A percentile compares a stretch with the other conserved stretches of the same genome.
phyloP scores from a whole-genome alignment of 2,797 vertebrate genomes.

The Phataginus tetradactyla region DNA sequence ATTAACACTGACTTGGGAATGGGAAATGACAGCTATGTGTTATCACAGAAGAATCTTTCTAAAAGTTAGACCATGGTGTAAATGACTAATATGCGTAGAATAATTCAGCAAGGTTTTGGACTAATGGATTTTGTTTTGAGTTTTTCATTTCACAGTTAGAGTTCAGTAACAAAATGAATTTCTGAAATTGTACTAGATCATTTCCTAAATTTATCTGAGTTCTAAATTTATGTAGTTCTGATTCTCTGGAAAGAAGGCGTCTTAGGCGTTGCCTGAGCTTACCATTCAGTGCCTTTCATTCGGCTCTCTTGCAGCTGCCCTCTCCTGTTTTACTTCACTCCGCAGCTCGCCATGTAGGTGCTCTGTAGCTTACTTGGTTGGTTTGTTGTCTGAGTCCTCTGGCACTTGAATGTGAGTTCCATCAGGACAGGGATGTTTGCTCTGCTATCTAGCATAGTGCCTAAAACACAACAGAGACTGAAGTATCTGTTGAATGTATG shows the following conservation, averaged over 20 bases:
- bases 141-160: constrained; percentile 41
- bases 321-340: neutral
- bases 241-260: neutral
- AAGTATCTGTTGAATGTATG: neutral
- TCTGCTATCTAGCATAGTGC: neutral
- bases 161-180: neutral
- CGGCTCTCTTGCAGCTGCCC: neutral
- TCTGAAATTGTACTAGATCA: constrained; percentile 20
- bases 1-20: neutral
- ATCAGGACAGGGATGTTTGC: neutral
- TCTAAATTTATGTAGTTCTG: neutral
- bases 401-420: neutral
- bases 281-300: neutral
- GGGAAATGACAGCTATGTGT: neutral
- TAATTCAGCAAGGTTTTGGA: constrained; percentile 22
- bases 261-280: neutral
- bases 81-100: neutral
- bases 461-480: neutral
- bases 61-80: neutral
- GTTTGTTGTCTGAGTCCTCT: neutral
- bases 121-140: neutral
- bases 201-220: constrained; percentile 47
- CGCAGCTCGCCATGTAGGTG: neutral
- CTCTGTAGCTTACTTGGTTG: neutral
- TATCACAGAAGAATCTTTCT: neutral